Evolutionary conservation across 2,797 vertebrate genomes (phyloP), one percentile per base, ranked within the genome.

Genomic region (Tadarida brasiliensis): DNA sequence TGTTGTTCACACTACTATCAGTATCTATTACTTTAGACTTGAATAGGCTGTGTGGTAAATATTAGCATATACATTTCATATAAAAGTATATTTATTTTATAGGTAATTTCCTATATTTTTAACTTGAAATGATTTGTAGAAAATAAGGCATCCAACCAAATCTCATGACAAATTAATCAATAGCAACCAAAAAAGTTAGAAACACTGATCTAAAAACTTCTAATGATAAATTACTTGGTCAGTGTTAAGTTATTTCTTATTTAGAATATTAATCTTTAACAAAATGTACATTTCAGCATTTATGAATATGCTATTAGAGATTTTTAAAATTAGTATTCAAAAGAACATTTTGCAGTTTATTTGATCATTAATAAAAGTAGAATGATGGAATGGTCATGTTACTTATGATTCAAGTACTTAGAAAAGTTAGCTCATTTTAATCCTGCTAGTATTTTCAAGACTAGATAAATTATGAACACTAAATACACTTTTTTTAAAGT

Each of bases 11-110:
- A 44, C 49, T 80, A 56, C 28, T 67, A 73, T 91, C 35, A 16
- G 7, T 51, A 91, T 35, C 15, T 85, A 68, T 78, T 59, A 85
- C 89, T 44, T 84, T 91, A 33, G 49, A 56, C 2, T 68, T 74
- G 4, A 39, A 44, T 88, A 39, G 10, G 76, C 65, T 74, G 11
- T 81, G 82, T 59, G 28, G 7, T 71, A 88, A 74, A 84, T 78
- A 84, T 87, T 65, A 87, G 70, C 57, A 88, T 44, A 71, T 71
- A 87, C 78, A 73, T 91, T 67, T 87, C 84, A 84, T 61, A 87
- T 82, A 71, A 82, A 92, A 74, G 28, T 39, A 70, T 57, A 83
- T 82, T 87, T 33, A 26, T 71, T 63, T 86, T 81, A 24, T 30
- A 44, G 22, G 24, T 71, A 63, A 26, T 94, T 4, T 57, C 16